A percentile compares a stretch with the other conserved stretches of the same genome.
phyloP scores from a whole-genome alignment of 92 coral and sea anemone species.

The Phenganax marumi region DNA sequence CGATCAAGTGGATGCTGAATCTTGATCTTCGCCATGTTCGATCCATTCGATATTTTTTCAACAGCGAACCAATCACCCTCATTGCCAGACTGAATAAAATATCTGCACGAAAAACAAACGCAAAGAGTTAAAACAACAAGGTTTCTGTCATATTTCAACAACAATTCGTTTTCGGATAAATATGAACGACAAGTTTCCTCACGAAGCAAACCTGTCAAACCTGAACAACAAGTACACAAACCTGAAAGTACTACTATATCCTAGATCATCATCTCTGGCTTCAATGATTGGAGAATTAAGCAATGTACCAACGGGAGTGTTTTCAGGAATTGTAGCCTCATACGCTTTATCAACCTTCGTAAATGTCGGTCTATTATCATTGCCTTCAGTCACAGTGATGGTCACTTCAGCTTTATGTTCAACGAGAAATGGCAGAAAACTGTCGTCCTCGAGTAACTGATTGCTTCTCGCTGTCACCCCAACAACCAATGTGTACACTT shows the following conservation, averaged over 20 bases:
- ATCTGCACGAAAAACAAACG: neutral
- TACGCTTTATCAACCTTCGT: neutral
- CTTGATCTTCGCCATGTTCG: conserved; percentile 8
- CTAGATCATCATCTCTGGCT: conserved; percentile 22
- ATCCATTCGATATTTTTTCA: neutral
- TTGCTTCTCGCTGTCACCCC: conserved; percentile 21
- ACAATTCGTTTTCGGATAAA: too few species aligned
- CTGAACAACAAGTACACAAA: neutral
- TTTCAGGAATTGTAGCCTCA: conserved; percentile 1
- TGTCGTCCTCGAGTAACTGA: neutral
- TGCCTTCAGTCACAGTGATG: conserved; percentile 11
- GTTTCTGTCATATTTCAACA: too few species aligned
- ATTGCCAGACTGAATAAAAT: conserved; percentile 11
- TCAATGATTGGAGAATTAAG: neutral
- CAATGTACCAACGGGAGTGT: conserved; percentile 24
- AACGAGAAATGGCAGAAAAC: neutral
- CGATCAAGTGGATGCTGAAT: conserved; percentile 34
- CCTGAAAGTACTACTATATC: conserved; percentile 9
- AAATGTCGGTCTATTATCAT: conserved; percentile 25
- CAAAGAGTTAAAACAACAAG: neutral
- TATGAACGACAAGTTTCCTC: too few species aligned
- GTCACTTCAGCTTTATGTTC: conserved; percentile 2
- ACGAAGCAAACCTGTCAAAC: too few species aligned
- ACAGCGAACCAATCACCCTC: conserved; percentile 37
- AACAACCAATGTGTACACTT: neutral